Base-by-base conservation (phyloP, 2,797 vertebrate genomes). In the Glossophaga mutica region DNA sequence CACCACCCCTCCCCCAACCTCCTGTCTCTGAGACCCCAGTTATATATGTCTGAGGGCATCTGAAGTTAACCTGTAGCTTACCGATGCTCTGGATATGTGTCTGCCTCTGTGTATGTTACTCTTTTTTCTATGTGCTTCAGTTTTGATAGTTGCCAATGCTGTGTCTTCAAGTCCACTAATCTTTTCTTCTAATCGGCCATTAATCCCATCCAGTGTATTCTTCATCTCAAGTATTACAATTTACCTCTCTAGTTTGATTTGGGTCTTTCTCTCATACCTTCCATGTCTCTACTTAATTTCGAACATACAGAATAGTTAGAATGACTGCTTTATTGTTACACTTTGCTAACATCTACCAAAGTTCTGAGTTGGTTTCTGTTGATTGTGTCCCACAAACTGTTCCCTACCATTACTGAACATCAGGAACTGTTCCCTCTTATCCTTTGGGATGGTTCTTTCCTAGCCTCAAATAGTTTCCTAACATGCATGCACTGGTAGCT, bases 221-320 rank as follows among this genome's bases (percentile, higher is more conserved):
- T 85, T 90, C 46, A 82, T 85, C n/a, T 79, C n/a, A 52, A 44
- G 93, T 29, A 67, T 22, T 26, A 71, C 37, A 78, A 9, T 91
- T 92, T 85, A 93, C 24, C 87, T 37, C 67, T 87, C 34, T 52
- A 39, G 48, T 78, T 91, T 88, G 57, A 79, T 93, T 74, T 79
- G 29, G 77, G 82, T 68, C 42, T 89, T 81, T 89, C 78, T 76
- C 70, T 83, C 44, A 37, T 85, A 34, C 57, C 16, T 79, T 88
- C 59, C 44, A n/a, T 26, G 2, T 84, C 44, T 87, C n/a, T 78
- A 44, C 46, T 50, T 52, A 57, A 55, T 86, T 77, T 37, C 78
- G 50, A 89, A 87, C 65, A 78, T 67, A 52, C 26, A 32, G 26
- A 87, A 89, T 39, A 87, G 55, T 84, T 65, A 52, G 16, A 65